phyloP scores from a whole-genome alignment of 2,888 invertebrate genomes.

The Polydrusus pterygomalis region DNA sequence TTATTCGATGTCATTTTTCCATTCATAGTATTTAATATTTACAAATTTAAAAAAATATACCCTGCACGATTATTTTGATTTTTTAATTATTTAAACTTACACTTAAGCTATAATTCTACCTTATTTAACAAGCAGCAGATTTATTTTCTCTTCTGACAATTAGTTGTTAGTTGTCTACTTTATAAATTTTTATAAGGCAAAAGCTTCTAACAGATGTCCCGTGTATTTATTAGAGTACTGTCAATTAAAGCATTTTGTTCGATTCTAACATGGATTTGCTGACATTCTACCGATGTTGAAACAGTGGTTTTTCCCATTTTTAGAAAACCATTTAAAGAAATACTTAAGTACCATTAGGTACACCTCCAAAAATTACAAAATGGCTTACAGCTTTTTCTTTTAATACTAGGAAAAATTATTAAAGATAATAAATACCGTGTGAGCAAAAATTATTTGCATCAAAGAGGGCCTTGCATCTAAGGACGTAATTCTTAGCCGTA shows the following conservation, averaged over 20 bases:
- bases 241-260: conserved; percentile 23
- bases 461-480: too few species aligned
- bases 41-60: too few species aligned
- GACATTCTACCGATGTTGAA: conserved; percentile 23
- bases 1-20: too few species aligned
- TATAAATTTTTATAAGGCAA: conserved; percentile 30
- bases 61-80: too few species aligned
- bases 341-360: conserved; percentile 12
- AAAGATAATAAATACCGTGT: too few species aligned
- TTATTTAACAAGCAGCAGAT: not conserved
- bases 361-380: conserved; percentile 26
- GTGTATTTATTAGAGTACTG: conserved; percentile 18
- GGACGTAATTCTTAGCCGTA: too few species aligned
- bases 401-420: too few species aligned
- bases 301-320: conserved; percentile 21
- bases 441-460: too few species aligned
- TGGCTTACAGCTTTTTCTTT: not conserved
- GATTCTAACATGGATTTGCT: conserved; percentile 23
- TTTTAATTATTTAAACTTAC: not conserved
- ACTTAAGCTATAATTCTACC: not conserved
- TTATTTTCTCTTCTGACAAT: conserved; percentile 1
- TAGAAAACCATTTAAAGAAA: conserved; percentile 26
- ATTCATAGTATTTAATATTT: too few species aligned
- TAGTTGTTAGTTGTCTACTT: conserved; percentile 1
- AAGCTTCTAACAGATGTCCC: conserved; percentile 31